Conservation (phyloP, 1,140 invertebrate species). For the Drosophila kikkawai region DNA sequence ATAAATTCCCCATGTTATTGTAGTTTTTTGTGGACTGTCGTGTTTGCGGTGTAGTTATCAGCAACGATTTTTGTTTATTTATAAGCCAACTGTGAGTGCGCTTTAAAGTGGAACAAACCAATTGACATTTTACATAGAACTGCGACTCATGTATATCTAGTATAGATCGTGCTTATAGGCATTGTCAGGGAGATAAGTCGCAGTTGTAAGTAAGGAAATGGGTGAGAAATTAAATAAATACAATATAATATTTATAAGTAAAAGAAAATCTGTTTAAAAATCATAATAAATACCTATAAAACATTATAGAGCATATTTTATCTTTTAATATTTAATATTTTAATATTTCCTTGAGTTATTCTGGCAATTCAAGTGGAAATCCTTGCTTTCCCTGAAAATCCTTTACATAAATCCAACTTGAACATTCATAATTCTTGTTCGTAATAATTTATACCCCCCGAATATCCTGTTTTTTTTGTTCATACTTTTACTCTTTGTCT, state of each 20-base stretch:
- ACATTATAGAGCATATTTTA: not conserved
- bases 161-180: constrained; percentile 4
- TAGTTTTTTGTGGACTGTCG: constrained; percentile 22
- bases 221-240: too few relatives aligned
- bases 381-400: not conserved
- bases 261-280: too few relatives aligned
- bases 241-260: too few relatives aligned
- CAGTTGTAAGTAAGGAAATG: too few relatives aligned
- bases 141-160: constrained; percentile 10
- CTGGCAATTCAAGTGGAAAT: not conserved
- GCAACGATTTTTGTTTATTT: constrained; percentile 46
- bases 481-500: constrained; percentile 38
- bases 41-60: constrained; percentile 67
- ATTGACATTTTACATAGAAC: constrained; percentile 68
- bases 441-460: constrained; percentile 19
- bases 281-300: not conserved
- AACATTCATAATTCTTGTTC: constrained; percentile 30
- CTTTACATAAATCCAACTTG: constrained; percentile 20
- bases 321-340: not conserved
- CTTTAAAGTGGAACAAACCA: constrained; percentile 66
- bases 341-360: not conserved
- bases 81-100: constrained; percentile 16
- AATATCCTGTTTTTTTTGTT: constrained; percentile 27
- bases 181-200: constrained; percentile 1
- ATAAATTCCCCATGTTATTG: constrained; percentile 56